phyloP scores from a whole-genome alignment of 2,888 invertebrate genomes.

The Amiota mariae region DNA sequence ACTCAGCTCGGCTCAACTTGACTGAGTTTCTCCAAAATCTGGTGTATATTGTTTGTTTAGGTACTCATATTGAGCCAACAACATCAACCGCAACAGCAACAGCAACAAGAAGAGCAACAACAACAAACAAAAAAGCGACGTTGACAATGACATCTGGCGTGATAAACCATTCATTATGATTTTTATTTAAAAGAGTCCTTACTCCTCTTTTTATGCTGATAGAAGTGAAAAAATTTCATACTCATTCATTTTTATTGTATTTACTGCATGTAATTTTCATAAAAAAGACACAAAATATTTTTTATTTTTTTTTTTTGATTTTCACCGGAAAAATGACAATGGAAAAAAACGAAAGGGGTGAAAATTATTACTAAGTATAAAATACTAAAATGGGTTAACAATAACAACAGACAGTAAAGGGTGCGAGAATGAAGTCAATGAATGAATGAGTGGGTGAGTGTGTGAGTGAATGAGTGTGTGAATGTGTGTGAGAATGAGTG shows the following conservation, averaged over 20 bases:
- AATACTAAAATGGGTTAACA: background rate
- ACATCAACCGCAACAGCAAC: conserved; percentile 37
- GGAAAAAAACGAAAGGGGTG: background rate
- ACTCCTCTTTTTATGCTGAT: conserved; percentile 54
- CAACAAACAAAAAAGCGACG: conserved; percentile 33
- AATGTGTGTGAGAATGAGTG: conserved; percentile 11
- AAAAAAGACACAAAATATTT: conserved; percentile 47
- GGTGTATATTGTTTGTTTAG: conserved; percentile 23
- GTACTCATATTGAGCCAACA: conserved; percentile 58
- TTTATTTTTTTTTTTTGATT: too few relatives aligned
- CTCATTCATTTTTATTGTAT: conserved; percentile 68
- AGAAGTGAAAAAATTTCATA: conserved; percentile 64
- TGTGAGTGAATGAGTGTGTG: too few relatives aligned
- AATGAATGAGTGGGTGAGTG: background rate
- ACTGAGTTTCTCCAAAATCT: too few relatives aligned
- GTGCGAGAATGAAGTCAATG: conserved; percentile 34
- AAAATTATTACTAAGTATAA: background rate
- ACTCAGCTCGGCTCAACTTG: too few relatives aligned
- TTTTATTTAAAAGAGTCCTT: conserved; percentile 41
- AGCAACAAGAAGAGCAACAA: conserved; percentile 27
- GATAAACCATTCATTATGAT: conserved; percentile 68
- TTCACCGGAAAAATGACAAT: background rate
- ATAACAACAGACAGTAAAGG: conserved; percentile 33
- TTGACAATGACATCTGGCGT: conserved; percentile 67
- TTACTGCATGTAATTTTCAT: conserved; percentile 65